Base-by-base conservation (phyloP, 2,113 vertebrate genomes). In the Neopipo cinnamomea region DNA sequence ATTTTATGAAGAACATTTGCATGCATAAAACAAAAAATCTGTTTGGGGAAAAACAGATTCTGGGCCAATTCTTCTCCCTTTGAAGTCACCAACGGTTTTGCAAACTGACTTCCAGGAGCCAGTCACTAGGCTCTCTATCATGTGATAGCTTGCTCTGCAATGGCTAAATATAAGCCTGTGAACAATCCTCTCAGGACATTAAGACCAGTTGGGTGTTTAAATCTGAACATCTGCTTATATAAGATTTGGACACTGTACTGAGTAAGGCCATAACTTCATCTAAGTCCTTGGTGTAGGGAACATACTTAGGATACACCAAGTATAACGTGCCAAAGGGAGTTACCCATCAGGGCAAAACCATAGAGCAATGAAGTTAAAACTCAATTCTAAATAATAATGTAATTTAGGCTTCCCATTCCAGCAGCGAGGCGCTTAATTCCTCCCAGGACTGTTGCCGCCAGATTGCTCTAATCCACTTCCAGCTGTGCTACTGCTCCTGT, bases 381-480 rank as follows among this genome's bases (percentile, higher is more conserved):
- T 77, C 65, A 78, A 24, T 93, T 88, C 76, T 88, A 91, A 96
- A 89, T 93, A 96, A 88, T 89, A 94, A 92, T 85, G 76, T 65
- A 89, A 95, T 94, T 92, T 93, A 87, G 95, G 82, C 79, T 80
- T 92, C 68, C 79, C 83, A 86, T 94, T 93, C 95, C 90, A 96
- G 79, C 79, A 95, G 83, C 2, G 19, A 93, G 79, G 61, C 11
- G 0, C 65, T 95, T 96, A 97, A 96, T 97, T 93, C 92, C 93
- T 96, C 96, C 83, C 93, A 91, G 91, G 92, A 89, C 83, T 85
- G 65, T 85, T 89, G 92, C 95, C 2, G 44, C 93, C 95, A 96
- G 92, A 91, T 96, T 96, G 95, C 88, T 96, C 86, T 93, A 95
- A 95, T 96, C 92, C 90, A 91, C 39, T 94, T 96, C 96, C 96